Conservation (phyloP, 2,113 vertebrate genomes). For the Planiliza haematocheilus region DNA sequence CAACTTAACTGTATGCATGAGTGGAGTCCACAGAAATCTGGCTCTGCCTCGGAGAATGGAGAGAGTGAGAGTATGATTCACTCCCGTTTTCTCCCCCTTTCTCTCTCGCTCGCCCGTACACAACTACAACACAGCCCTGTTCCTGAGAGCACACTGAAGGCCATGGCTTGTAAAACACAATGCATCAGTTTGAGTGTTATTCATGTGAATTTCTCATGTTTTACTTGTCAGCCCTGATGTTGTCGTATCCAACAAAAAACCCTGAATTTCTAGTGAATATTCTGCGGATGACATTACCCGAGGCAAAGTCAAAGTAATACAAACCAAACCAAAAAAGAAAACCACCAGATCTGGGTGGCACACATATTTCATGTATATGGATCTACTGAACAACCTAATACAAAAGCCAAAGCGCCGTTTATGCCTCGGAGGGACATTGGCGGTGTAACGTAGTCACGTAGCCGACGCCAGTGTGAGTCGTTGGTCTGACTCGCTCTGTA, state of each 20-base stretch:
- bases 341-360: constrained; percentile 7
- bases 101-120: neutral
- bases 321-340: constrained; percentile 46
- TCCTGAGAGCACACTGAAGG: constrained; percentile 60
- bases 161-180: constrained; percentile 60
- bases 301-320: constrained; percentile 77
- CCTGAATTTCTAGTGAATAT: constrained; percentile 57
- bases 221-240: constrained; percentile 75
- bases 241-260: constrained; percentile 56
- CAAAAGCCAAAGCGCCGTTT: neutral
- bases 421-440: too few species aligned
- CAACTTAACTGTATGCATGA: constrained; percentile 53
- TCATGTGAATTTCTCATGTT: constrained; percentile 71
- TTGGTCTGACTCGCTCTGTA: too few species aligned
- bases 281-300: constrained; percentile 71
- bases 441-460: too few species aligned
- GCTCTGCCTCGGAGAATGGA: constrained; percentile 41
- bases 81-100: constrained; percentile 15
- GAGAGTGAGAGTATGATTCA: constrained; percentile 65
- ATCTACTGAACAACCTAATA: neutral
- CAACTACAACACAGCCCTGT: constrained; percentile 17
- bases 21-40: constrained; percentile 53
- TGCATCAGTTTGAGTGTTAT: constrained; percentile 75
- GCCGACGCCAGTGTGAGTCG: too few species aligned
- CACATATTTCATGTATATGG: neutral